Evolutionary conservation across 2,888 invertebrate genomes (phyloP).

Genomic region (Callyntrura sp.): DNA sequence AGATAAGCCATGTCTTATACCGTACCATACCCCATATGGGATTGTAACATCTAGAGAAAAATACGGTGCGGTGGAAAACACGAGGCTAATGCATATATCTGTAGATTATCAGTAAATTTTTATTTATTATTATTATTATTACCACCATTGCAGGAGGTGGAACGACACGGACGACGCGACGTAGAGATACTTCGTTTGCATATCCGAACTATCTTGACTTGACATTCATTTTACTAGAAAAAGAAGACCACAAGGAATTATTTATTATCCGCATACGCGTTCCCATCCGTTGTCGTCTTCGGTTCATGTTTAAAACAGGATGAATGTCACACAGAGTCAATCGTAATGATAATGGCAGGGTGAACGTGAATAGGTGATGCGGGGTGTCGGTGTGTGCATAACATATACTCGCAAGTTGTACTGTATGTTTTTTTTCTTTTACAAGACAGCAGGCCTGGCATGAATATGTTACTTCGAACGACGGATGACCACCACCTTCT

Average conservation of each 20-base stretch:
- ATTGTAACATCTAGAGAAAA: neutral
- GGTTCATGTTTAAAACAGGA: conserved; percentile 39
- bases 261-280: conserved; percentile 33
- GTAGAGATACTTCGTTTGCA: conserved; percentile 58
- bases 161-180: conserved; percentile 20
- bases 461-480: conserved; percentile 21
- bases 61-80: neutral
- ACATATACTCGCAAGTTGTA: neutral
- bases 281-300: neutral
- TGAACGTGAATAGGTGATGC: neutral
- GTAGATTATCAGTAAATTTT: conserved; percentile 14
- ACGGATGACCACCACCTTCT: conserved; percentile 45
- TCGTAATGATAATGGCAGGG: conserved; percentile 28
- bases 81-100: neutral
- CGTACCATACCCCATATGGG: neutral
- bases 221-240: conserved; percentile 26
- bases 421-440: neutral
- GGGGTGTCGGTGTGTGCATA: neutral
- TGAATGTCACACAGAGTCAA: conserved; percentile 41
- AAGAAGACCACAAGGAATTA: conserved; percentile 29
- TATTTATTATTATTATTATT: conserved; percentile 24
- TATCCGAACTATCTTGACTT: conserved; percentile 31
- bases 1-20: neutral
- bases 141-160: neutral
- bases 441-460: neutral